Evolutionary conservation across 2,797 vertebrate species (phyloP).

Genomic region (Cheirogaleus major): DNA sequence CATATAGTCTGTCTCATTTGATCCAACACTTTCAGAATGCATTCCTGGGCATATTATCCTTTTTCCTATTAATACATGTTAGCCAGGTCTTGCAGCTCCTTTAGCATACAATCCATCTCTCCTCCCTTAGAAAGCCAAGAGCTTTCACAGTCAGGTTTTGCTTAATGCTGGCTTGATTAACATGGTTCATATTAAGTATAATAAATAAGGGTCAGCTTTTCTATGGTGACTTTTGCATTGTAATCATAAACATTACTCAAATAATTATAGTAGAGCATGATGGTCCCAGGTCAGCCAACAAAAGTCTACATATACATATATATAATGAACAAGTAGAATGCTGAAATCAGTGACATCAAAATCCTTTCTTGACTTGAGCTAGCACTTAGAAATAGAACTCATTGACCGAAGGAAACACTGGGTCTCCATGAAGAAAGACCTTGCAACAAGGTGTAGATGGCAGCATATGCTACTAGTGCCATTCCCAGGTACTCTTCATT

Average conservation of each 20-base stretch:
- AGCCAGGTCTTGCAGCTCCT: not conserved
- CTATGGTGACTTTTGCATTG: not conserved
- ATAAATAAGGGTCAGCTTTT: not conserved
- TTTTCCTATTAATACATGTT: not conserved
- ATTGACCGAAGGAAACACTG: not conserved
- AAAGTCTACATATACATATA: not conserved
- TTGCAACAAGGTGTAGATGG: not conserved
- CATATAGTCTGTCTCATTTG: not conserved
- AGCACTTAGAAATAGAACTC: not conserved
- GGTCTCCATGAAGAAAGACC: not conserved
- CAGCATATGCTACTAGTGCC: fast-evolving
- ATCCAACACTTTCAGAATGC: not conserved
- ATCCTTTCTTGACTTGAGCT: not conserved
- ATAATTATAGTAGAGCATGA: not conserved
- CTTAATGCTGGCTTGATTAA: not conserved
- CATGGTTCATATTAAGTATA: not conserved
- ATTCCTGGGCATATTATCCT: not conserved
- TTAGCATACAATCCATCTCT: not conserved
- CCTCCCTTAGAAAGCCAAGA: not conserved
- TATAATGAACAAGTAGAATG: not conserved
- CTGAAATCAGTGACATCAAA: not conserved
- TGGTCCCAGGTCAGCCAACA: not conserved
- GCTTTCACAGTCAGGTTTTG: not conserved
- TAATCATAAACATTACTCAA: not conserved
- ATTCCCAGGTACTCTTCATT: not conserved